Evolutionary conservation across 2,797 vertebrate species (phyloP), one percentile per base, ranked within the genome.

Genomic region (Odontamblyopus rebecca): DNA sequence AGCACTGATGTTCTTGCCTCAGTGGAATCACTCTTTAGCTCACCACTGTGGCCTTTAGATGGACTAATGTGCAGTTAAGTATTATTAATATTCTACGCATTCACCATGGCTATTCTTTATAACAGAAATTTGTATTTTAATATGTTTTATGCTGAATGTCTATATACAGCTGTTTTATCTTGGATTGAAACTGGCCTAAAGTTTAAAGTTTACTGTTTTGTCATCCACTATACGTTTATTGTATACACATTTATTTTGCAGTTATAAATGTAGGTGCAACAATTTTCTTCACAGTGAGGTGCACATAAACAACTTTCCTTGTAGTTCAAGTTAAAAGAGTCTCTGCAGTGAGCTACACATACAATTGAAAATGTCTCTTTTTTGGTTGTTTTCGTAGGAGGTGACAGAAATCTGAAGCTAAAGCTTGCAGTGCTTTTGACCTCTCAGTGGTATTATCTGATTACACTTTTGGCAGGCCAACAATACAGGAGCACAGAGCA

Each of bases 371-470:
- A 74, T 8, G 50, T 72, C 72, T 87, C 73, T 67, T 81, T 80
- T 67, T 79, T 74, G 72, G 82, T 82, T 82, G 70, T 79, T 88
- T 85, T 85, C 82, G 80, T 85, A 77, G 89, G 93, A 93, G 85
- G 85, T 92, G 89, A 91, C 80, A 91, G 91, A 89, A 93, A 91
- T 91, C 85, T 89, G 90, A 92, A 82, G 86, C 90, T 90, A 73
- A 83, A 88, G 74, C 87, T 89, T 86, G 88, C 87, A 88, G 89
- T 84, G 84, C 83, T 91, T 90, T 87, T 91, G 88, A 88, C 89
- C 88, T 89, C 91, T 92, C 87, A 75, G 84, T 91, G 89, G 90
- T 90, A 89, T 92, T 92, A 92, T 93, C 90, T 91, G 88, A 91
- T 92, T 93, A 91, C 91, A 92, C 73, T 82, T 85, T 88, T 92